A percentile compares a stretch with the other conserved stretches of the same genome.
These are phyloP conservation scores for Vulpes ferrilata DNA, from an alignment of 2,113 vertebrate genomes.

Conservation along the genomic window DNA sequence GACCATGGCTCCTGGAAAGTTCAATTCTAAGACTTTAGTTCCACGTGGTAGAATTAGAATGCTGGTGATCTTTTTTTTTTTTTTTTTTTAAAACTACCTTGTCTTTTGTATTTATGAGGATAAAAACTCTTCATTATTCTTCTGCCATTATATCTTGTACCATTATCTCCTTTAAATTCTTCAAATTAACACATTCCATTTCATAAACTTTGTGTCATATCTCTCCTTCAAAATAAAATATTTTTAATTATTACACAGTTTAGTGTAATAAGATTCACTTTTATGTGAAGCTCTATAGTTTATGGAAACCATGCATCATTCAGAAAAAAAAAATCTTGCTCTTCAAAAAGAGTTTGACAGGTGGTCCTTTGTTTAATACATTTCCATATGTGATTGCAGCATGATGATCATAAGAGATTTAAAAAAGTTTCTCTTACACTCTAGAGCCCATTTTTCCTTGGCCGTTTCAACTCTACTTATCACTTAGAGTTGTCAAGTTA, in stretches of 20 bases:
- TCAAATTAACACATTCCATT: not conserved
- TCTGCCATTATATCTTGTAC: not conserved
- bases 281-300: not conserved
- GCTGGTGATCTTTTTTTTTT: too few species aligned
- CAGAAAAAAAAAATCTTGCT: not conserved
- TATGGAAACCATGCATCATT: not conserved
- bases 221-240: not conserved
- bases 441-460: not conserved
- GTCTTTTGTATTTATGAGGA: not conserved
- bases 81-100: not conserved
- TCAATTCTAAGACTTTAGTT: not conserved
- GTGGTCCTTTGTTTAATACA: not conserved
- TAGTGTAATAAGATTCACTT: not conserved
- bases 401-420: not conserved
- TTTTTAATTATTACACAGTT: not conserved
- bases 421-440: not conserved
- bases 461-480: not conserved
- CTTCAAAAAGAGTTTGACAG: not conserved
- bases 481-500: not conserved
- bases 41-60: rapidly evolving
- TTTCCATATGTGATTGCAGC: not conserved
- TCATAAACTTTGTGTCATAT: not conserved
- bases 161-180: not conserved
- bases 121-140: not conserved
- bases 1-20: not conserved